phyloP scores from a whole-genome alignment of 2,888 invertebrate species.

The Trachelus troglodyta region DNA sequence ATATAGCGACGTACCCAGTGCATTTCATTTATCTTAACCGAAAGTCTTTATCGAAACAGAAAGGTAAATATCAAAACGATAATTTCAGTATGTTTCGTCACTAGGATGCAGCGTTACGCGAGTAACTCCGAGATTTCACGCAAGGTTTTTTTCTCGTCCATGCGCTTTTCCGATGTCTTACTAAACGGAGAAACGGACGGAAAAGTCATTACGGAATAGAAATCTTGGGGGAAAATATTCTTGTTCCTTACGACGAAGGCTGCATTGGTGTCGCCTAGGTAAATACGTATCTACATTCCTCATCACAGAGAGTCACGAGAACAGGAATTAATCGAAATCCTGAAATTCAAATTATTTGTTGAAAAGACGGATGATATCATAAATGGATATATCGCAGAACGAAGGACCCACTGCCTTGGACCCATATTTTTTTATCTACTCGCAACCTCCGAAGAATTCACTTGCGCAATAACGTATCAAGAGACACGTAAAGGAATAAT shows the following conservation, averaged over 20 bases:
- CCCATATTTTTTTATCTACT: background rate
- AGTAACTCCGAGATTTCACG: background rate
- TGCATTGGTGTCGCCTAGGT: background rate
- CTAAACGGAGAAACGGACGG: background rate
- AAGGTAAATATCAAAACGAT: background rate
- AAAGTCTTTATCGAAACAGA: background rate
- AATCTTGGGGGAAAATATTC: background rate
- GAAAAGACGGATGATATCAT: background rate
- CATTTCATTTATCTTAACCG: background rate
- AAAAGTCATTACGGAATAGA: background rate
- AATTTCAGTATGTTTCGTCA: background rate
- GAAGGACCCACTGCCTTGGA: background rate
- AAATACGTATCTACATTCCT: background rate
- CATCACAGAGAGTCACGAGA: background rate
- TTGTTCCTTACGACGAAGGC: background rate
- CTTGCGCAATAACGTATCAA: background rate
- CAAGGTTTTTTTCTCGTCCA: background rate
- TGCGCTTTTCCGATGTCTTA: background rate
- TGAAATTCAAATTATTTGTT: background rate
- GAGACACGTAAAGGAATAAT: background rate
- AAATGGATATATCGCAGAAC: background rate
- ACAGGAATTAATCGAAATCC: background rate
- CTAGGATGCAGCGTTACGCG: background rate
- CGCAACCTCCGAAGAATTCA: background rate
- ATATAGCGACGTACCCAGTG: background rate